Percentiles rank a stretch among this genome's conserved stretches.
phyloP scores from a whole-genome alignment of 1,140 invertebrate species.

The Drosophila takahashii region DNA sequence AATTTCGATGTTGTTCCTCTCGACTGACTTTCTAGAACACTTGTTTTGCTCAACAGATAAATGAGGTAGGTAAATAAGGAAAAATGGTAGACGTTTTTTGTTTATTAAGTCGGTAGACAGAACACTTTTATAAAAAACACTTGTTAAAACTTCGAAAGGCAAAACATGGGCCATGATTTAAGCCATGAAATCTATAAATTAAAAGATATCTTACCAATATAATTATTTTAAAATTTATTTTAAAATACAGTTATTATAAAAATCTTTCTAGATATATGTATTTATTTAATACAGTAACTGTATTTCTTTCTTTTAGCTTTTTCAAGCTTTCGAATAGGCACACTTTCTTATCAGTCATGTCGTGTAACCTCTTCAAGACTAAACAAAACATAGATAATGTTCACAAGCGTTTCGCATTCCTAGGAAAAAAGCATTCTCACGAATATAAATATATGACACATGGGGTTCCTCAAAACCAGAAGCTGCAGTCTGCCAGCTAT shows the following conservation, averaged over 20 bases:
- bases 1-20: slow-evolving; percentile 22
- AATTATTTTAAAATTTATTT: no score
- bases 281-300: background rate
- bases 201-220: no score
- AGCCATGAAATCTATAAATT: no score
- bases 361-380: slow-evolving; percentile 7
- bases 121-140: background rate
- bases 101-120: background rate
- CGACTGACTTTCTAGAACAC: slow-evolving; percentile 37
- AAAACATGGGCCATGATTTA: no score
- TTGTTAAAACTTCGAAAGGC: background rate
- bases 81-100: slow-evolving; percentile 20
- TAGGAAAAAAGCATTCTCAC: background rate
- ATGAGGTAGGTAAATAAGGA: slow-evolving; percentile 25
- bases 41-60: slow-evolving; percentile 27
- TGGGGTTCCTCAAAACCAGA: background rate
- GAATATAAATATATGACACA: slow-evolving; percentile 2
- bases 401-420: slow-evolving; percentile 30
- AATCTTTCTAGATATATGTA: no score
- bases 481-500: slow-evolving; percentile 5
- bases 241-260: no score
- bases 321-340: background rate
- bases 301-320: no score
- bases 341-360: slow-evolving; percentile 23
- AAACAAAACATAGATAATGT: slow-evolving; percentile 20